These are phyloP conservation scores for Pandemis corylana DNA, from an alignment of 2,888 invertebrate species.

Conservation along the genomic window DNA sequence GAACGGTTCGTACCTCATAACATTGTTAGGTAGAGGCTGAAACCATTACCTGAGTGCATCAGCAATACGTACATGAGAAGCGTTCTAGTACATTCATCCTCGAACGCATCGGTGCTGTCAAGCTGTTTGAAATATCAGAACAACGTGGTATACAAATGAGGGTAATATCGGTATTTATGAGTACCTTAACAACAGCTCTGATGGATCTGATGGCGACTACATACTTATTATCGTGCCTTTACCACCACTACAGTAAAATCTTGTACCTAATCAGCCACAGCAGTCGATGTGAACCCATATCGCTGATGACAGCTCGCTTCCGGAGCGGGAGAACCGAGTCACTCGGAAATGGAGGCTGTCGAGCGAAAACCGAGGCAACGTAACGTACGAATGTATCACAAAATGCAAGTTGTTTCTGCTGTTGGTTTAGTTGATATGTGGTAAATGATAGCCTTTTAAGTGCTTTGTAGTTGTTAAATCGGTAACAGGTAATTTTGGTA, in stretches of 20 bases:
- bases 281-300: constrained; percentile 40
- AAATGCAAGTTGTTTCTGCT: too few species aligned
- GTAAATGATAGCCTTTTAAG: too few species aligned
- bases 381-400: background rate
- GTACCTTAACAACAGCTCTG: too few species aligned
- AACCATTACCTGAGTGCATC: background rate
- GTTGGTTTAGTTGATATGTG: too few species aligned
- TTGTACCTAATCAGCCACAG: background rate
- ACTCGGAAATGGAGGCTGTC: constrained; percentile 73
- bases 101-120: too few species aligned
- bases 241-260: background rate
- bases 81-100: background rate
- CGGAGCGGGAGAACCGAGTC: constrained; percentile 51
- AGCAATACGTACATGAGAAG: too few species aligned
- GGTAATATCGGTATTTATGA: too few species aligned
- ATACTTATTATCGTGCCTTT: background rate
- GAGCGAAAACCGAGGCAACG: constrained; percentile 42
- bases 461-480: too few species aligned
- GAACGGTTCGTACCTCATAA: background rate
- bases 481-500: too few species aligned
- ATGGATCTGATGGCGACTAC: too few species aligned
- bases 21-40: background rate
- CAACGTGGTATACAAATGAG: too few species aligned
- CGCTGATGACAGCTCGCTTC: constrained; percentile 59
- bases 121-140: too few species aligned